These are phyloP conservation scores for Chaetura pelagica DNA, from an alignment of 2,113 vertebrate genomes.

Conservation along the genomic window DNA sequence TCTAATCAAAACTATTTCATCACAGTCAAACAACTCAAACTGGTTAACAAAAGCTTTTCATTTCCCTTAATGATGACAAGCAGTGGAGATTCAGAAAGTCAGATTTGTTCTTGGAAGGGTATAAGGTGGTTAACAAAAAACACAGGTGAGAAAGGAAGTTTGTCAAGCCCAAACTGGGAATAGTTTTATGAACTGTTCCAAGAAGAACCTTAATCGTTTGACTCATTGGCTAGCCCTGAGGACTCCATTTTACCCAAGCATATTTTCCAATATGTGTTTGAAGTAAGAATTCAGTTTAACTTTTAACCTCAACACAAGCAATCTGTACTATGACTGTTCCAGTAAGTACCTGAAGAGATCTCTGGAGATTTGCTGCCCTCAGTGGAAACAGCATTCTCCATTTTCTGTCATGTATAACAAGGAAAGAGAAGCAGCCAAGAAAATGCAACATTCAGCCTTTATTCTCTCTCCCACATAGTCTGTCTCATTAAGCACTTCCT, in stretches of 20 bases:
- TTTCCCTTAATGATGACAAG: slow-evolving; percentile 47
- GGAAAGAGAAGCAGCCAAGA: not conserved
- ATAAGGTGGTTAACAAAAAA: slow-evolving; percentile 34
- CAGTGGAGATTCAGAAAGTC: not conserved
- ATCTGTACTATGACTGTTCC: not conserved
- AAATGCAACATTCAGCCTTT: not conserved
- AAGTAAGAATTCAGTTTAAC: slow-evolving; percentile 19
- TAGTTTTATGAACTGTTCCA: slow-evolving; percentile 17
- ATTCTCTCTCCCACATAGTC: not conserved
- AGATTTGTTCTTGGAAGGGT: slow-evolving; percentile 23
- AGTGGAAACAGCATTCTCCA: not conserved
- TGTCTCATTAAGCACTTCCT: not conserved
- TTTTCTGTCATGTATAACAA: not conserved
- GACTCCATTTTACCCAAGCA: not conserved
- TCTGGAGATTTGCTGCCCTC: not conserved
- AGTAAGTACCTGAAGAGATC: not conserved
- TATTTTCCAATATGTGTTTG: not conserved
- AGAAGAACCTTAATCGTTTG: not conserved
- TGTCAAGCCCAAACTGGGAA: slow-evolving; percentile 4
- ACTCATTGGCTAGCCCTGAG: not conserved
- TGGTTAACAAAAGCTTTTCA: slow-evolving; percentile 51
- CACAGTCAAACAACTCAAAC: slow-evolving; percentile 23
- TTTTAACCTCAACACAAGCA: slow-evolving; percentile 5
- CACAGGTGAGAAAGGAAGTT: slow-evolving; percentile 41
- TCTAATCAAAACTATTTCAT: slow-evolving; percentile 70